phyloP scores from a whole-genome alignment of 2,888 invertebrate genomes.

The Odontomyia ornata region DNA sequence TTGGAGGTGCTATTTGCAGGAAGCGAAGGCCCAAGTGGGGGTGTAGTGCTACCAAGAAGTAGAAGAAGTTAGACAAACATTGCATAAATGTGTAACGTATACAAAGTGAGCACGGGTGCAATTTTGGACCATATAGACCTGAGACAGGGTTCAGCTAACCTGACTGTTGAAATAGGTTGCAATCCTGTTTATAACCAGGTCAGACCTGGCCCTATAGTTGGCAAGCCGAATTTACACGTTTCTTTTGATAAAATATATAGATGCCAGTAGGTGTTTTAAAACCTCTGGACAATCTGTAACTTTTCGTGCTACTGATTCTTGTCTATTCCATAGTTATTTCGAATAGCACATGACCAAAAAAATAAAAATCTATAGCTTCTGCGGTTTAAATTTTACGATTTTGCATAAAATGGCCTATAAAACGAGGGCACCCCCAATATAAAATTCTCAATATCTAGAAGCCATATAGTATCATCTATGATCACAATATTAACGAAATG shows the following conservation, averaged over 20 bases:
- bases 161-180: too few species aligned
- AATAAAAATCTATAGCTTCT: conserved; percentile 84
- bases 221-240: conserved; percentile 78
- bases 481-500: conserved; percentile 89
- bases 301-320: conserved; percentile 69
- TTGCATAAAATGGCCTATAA: conserved; percentile 78
- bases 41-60: too few species aligned
- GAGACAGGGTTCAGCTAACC: too few species aligned
- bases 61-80: too few species aligned
- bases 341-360: conserved; percentile 87
- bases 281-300: conserved; percentile 65
- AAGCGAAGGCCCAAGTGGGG: too few species aligned
- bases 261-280: conserved; percentile 61
- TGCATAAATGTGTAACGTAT: too few species aligned
- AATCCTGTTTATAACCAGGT: too few species aligned
- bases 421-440: conserved; percentile 80
- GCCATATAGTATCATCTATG: conserved; percentile 74
- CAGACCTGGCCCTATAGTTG: too few species aligned
- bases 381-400: conserved; percentile 74
- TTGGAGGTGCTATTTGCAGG: too few species aligned
- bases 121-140: too few species aligned
- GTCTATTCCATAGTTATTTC: conserved; percentile 85
- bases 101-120: too few species aligned
- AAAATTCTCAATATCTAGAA: conserved; percentile 86
- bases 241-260: conserved; percentile 63